Conservation (phyloP, 2,113 vertebrate species). For the Stegostoma tigrinum region DNA sequence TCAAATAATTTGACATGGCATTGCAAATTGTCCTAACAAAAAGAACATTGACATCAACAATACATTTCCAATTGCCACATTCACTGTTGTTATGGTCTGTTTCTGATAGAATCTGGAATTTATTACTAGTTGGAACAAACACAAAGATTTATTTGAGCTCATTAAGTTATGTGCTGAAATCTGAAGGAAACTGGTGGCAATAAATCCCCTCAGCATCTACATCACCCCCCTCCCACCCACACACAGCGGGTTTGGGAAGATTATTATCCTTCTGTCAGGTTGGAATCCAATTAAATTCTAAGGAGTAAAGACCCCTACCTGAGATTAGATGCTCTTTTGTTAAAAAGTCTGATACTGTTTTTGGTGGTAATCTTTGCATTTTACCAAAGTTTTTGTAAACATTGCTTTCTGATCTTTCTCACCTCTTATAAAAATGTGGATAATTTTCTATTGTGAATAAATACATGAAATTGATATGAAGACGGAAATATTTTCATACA, state of each 20-base stretch:
- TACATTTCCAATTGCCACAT: not conserved
- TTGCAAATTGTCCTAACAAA: not conserved
- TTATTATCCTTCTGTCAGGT: not conserved
- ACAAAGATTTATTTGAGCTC: not conserved
- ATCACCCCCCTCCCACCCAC: not conserved
- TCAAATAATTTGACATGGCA: not conserved
- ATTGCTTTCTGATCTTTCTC: not conserved
- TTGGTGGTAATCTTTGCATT: not conserved
- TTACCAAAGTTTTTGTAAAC: not conserved
- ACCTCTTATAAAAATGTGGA: not conserved
- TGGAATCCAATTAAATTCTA: not conserved
- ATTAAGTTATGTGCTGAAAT: not conserved
- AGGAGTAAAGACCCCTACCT: not conserved
- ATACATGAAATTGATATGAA: not conserved
- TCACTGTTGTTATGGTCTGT: not conserved
- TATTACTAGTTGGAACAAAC: not conserved
- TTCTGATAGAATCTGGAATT: not conserved
- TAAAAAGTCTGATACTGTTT: not conserved
- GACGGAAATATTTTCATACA: not conserved
- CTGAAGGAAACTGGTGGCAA: not conserved
- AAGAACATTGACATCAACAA: not conserved
- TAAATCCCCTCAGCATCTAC: not conserved
- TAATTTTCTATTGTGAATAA: not conserved
- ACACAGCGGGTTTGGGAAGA: not conserved
- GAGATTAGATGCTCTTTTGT: not conserved